phyloP scores from a whole-genome alignment of 2,797 vertebrate species.

The Myotis daubentonii region DNA sequence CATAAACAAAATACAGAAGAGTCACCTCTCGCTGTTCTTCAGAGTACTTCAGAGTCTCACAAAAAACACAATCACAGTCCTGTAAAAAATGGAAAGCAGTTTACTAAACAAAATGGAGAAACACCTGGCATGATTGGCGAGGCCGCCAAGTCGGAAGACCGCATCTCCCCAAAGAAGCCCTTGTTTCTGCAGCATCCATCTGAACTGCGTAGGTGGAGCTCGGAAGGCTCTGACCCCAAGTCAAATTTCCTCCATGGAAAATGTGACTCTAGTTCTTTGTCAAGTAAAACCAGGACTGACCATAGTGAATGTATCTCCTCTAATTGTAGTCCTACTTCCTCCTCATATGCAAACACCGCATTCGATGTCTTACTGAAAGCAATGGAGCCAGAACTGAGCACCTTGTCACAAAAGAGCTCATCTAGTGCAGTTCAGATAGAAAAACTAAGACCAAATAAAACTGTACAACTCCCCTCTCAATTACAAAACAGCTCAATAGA shows the following conservation, averaged over 20 bases:
- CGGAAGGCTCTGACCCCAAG: slow-evolving; percentile 77
- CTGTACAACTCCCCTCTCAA: slow-evolving; percentile 84
- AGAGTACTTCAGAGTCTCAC: slow-evolving; percentile 78
- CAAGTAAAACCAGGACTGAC: slow-evolving; percentile 85
- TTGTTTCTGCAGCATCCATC: slow-evolving; percentile 78
- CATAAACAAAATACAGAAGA: slow-evolving; percentile 84
- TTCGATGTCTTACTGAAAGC: slow-evolving; percentile 98
- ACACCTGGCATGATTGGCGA: slow-evolving; percentile 81
- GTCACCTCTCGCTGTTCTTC: slow-evolving; percentile 80
- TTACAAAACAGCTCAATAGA: slow-evolving; percentile 85
- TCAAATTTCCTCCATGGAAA: slow-evolving; percentile 71
- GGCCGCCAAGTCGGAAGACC: slow-evolving; percentile 74
- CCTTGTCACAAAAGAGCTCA: slow-evolving; percentile 91
- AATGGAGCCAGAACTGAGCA: slow-evolving; percentile 98
- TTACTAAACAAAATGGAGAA: slow-evolving; percentile 85
- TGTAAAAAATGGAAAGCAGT: slow-evolving; percentile 84
- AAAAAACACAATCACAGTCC: slow-evolving; percentile 79
- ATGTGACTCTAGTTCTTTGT: slow-evolving; percentile 74
- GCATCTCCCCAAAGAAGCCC: slow-evolving; percentile 80
- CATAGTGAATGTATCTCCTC: slow-evolving; percentile 84
- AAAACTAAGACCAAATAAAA: slow-evolving; percentile 88
- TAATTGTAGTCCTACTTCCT: slow-evolving; percentile 80
- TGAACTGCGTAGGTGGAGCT: slow-evolving; percentile 83
- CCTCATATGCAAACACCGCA: slow-evolving; percentile 89
- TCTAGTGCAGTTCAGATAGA: slow-evolving; percentile 86